Base-by-base conservation (phyloP, 2,113 vertebrate species). In the Hydrolagus affinis region DNA sequence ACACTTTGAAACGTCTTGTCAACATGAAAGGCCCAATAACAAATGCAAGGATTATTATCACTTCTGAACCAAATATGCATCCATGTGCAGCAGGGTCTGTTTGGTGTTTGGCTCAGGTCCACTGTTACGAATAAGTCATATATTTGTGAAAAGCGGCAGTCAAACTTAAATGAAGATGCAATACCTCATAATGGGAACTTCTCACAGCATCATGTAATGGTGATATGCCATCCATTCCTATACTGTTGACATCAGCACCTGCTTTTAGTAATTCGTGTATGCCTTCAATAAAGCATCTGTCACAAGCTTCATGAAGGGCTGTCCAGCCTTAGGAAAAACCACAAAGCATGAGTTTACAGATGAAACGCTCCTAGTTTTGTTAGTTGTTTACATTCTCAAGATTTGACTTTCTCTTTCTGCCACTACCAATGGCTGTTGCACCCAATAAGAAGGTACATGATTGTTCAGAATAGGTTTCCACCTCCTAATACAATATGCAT, bases 221-320 rank as follows among this genome's bases (percentile, higher is more conserved):
- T 57, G 91, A 92, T 89, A 91, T 56, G 85, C 95, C 94, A 87
- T 92, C 86, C 11, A 86, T 0, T 85, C 88, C 92, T 90, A 89
- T 91, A 87, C 89, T 90, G 70, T 95, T 93, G 73, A 95, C 91
- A 86, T 92, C 60, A 87, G 96, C 95, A 87, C 94, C 95, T 0
- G 93, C 92, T 88, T 92, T 91, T 88, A 98, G 86, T 74, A 97
- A 90, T 85, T 94, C 93, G 86, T 89, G 76, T 23, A 94, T 92
- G 77, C 94, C 86, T 57, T 94, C 91, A 86, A 83, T 70, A 87
- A 88, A 88, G 57, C 95, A 95, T 1, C 14, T 1, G 0, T 0
- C 86, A 56, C 90, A 90, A 62, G 95, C 95, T 86, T 96, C 93
- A 85, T 97, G 96, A 87, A 98, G 90, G 85, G 96, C 91, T 12